Evolutionary conservation across 2,888 invertebrate genomes (phyloP).

Genomic region (Hypolimnas misippus): DNA sequence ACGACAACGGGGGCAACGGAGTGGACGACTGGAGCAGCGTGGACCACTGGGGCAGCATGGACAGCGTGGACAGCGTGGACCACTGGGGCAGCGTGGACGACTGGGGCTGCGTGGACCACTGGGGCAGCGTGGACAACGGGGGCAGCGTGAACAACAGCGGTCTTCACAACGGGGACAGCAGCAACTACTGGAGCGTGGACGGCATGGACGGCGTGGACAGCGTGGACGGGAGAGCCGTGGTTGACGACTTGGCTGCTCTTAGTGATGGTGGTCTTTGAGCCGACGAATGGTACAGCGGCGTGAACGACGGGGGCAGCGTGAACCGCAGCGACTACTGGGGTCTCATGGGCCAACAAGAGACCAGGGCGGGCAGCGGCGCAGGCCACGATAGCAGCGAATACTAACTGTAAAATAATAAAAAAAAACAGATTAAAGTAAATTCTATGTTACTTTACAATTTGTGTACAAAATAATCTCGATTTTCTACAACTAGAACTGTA

Average conservation of each 20-base stretch:
- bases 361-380: constrained; percentile 78
- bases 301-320: constrained; percentile 64
- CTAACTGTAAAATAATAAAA: constrained; percentile 64
- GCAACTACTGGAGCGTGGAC: constrained; percentile 67
- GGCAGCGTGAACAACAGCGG: constrained; percentile 44
- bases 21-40: constrained; percentile 57
- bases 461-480: not conserved
- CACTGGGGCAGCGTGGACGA: constrained; percentile 54
- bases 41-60: constrained; percentile 53
- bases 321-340: constrained; percentile 67
- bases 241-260: constrained; percentile 77
- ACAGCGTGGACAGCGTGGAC: constrained; percentile 47
- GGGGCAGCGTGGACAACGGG: constrained; percentile 45
- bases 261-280: constrained; percentile 73
- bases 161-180: constrained; percentile 38
- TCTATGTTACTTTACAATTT: too few relatives aligned
- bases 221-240: constrained; percentile 68
- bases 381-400: constrained; percentile 78
- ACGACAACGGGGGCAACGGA: constrained; percentile 56
- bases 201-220: constrained; percentile 53
- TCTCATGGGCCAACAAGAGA: constrained; percentile 63
- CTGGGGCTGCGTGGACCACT: constrained; percentile 52
- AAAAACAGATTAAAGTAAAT: not conserved
- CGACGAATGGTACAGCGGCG: constrained; percentile 58
- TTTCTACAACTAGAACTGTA: too few relatives aligned